These are phyloP conservation scores for Monarcha castaneiventris DNA, from an alignment of 2,113 vertebrate genomes.

Conservation along the genomic window DNA sequence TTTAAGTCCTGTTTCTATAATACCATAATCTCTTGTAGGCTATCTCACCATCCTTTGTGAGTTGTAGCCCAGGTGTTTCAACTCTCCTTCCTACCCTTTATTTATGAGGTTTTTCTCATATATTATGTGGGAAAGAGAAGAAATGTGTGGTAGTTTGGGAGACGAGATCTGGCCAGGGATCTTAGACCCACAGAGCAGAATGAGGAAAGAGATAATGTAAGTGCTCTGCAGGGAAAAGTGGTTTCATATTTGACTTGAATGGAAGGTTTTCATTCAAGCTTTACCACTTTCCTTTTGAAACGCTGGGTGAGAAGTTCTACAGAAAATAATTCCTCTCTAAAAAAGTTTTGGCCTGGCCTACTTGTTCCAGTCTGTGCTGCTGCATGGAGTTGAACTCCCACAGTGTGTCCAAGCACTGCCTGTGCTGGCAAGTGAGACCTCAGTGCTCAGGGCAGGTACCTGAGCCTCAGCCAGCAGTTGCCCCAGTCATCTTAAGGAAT, in stretches of 20 bases:
- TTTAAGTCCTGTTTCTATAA: background rate
- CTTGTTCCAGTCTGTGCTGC: background rate
- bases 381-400: background rate
- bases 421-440: background rate
- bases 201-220: background rate
- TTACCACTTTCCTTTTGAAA: background rate
- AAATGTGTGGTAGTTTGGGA: background rate
- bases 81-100: background rate
- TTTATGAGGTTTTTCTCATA: background rate
- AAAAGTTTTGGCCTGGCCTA: background rate
- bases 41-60: background rate
- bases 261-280: background rate
- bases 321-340: background rate
- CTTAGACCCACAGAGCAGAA: background rate
- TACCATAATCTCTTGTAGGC: background rate
- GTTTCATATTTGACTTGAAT: background rate
- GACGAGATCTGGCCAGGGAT: background rate
- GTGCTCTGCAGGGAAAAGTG: background rate
- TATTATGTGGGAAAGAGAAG: background rate
- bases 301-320: background rate
- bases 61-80: background rate
- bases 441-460: background rate
- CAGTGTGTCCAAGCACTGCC: background rate
- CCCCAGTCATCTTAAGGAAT: constrained; percentile 21
- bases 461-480: background rate